These are phyloP conservation scores for Paramisgurnus dabryanus DNA, from an alignment of 2,113 vertebrate genomes.

Conservation along the genomic window DNA sequence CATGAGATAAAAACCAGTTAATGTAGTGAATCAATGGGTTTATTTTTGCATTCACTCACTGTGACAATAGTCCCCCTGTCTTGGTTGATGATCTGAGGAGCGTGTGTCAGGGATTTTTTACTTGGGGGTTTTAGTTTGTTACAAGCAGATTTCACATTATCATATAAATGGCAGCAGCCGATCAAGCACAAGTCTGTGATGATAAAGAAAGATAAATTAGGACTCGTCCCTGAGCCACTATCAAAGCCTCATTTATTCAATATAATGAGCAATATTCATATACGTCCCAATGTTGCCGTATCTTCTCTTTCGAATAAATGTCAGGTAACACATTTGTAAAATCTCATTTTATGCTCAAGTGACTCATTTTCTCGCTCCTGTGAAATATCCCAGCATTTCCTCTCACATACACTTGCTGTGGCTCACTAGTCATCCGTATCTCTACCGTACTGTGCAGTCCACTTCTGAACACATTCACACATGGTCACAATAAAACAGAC, in stretches of 20 bases:
- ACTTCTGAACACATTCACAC: conserved; percentile 75
- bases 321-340: conserved; percentile 84
- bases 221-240: conserved; percentile 55
- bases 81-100: background rate
- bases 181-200: conserved; percentile 63
- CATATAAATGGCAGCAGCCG: conserved; percentile 70
- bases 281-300: conserved; percentile 72
- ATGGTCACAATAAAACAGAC: conserved; percentile 57
- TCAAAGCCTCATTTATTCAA: conserved; percentile 73
- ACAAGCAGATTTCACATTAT: conserved; percentile 59
- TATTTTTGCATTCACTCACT: no score
- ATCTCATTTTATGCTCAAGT: conserved; percentile 87
- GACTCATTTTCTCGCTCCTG: conserved; percentile 69
- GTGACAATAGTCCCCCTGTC: no score
- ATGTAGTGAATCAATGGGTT: background rate
- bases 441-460: conserved; percentile 66
- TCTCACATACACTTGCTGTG: conserved; percentile 58
- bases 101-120: conserved; percentile 9
- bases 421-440: conserved; percentile 43
- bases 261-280: conserved; percentile 76
- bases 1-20: no score
- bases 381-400: conserved; percentile 76
- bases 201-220: conserved; percentile 69
- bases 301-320: conserved; percentile 76
- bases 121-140: conserved; percentile 47